A percentile compares a stretch with the other conserved stretches of the same genome.
phyloP scores from a whole-genome alignment of 2,888 invertebrate species.

The Drosophila prolongata region DNA sequence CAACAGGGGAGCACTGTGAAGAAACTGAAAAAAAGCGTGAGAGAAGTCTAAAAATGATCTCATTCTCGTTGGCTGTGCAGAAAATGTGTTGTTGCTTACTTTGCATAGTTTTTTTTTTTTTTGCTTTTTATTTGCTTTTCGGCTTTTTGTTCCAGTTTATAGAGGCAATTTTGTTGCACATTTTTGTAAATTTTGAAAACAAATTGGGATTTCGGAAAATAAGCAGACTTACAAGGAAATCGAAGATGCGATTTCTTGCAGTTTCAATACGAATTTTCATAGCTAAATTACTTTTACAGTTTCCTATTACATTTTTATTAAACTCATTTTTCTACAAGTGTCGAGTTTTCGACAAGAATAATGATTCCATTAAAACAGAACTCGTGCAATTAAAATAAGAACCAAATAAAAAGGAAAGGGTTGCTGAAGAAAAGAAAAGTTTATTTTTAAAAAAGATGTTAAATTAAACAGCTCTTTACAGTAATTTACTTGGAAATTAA shows the following conservation, averaged over 20 bases:
- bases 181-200: slow-evolving; percentile 12
- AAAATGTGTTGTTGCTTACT: slow-evolving; percentile 14
- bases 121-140: slow-evolving; percentile 1
- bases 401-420: no score
- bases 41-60: slow-evolving; percentile 36
- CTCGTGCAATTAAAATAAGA: no score
- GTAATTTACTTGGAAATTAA: no score
- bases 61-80: slow-evolving; percentile 31
- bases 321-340: no score
- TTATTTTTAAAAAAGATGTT: no score
- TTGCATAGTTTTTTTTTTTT: slow-evolving; percentile 2
- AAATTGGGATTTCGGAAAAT: background rate
- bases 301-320: no score
- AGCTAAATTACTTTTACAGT: no score
- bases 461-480: no score
- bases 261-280: no score
- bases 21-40: slow-evolving; percentile 4
- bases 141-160: background rate
- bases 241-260: background rate
- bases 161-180: slow-evolving; percentile 22
- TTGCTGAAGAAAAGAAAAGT: no score
- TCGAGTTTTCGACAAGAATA: no score
- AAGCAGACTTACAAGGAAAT: background rate
- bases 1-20: slow-evolving; percentile 10
- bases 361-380: no score